phyloP scores from a whole-genome alignment of 2,797 vertebrate genomes.

The Brachymystax lenok region DNA sequence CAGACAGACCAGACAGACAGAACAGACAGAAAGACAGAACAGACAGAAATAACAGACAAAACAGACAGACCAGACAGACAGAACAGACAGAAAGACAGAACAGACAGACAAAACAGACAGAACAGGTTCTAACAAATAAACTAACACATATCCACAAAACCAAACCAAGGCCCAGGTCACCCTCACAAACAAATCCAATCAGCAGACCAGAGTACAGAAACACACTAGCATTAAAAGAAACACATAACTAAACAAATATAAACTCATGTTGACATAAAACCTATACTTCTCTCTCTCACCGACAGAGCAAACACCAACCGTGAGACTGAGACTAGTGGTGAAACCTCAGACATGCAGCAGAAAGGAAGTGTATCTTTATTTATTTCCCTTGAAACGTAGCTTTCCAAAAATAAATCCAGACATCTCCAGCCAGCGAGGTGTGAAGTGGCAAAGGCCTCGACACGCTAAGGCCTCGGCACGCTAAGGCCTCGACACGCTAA shows the following conservation, averaged over 20 bases:
- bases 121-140: too few species aligned
- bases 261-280: neutral
- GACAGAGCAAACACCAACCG: neutral
- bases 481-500: too few species aligned
- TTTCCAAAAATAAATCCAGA: slow-evolving; percentile 82
- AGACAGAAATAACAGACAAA: neutral
- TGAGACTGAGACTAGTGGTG: slow-evolving; percentile 55
- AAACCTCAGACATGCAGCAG: slow-evolving; percentile 47
- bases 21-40: neutral
- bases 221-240: neutral
- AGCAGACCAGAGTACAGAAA: neutral
- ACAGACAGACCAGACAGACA: neutral
- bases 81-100: neutral
- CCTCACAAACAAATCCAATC: neutral
- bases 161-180: neutral
- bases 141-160: neutral
- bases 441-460: slow-evolving; percentile 74
- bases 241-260: neutral
- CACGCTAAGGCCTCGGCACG: too few species aligned
- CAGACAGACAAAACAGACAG: too few species aligned
- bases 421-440: slow-evolving; percentile 77
- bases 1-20: too few species aligned
- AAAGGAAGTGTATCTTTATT: slow-evolving; percentile 66
- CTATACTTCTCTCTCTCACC: neutral
- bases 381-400: slow-evolving; percentile 73